Evolutionary conservation across 2,888 invertebrate species (phyloP), one percentile per base, ranked within the genome.

Genomic region (Sesia bembeciformis): DNA sequence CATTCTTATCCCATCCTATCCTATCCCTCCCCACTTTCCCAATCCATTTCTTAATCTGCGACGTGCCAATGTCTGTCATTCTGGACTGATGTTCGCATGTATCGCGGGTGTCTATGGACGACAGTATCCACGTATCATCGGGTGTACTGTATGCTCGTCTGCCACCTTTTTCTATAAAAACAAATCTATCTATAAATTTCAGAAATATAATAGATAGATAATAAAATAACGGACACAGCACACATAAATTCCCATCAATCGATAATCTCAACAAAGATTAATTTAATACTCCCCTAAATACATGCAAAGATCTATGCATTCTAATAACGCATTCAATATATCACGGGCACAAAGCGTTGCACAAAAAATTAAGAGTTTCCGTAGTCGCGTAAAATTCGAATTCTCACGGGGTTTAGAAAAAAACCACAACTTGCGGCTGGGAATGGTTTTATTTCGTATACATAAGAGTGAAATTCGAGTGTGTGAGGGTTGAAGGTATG

Each of bases 381-480:
- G 72, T 70, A 74, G 70, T 68, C 70, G 70, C 77, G 78, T 78
- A 79, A 85, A 82, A 71, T 74, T 68, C 60, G 59, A 52, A 70
- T 88, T 88, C 88, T 84, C 88, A 88, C 86, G 88, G 75, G 73
- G 58, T 60, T 60, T 60, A 46, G 46, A 46, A 46, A 46, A n/a
- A 46, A 3, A 23, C 8, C 4, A 46, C n/a, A 7, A n/a, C 23
- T 46, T 4, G 46, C 5, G 46, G 4, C 8, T 46, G n/a, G 4
- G 3, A 46, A 8, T 2, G 41, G 3, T 0, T 0, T 56, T 67
- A 61, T 62, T 50, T 39, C 43, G 43, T 4, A 4, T n/a, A 4
- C 46, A 57, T 63, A 63, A 57, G 56, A 63, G 55, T 57, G 54
- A 4, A 60, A 65, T 64, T 67, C 39, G 50, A 6, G 46, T 60